Base-by-base conservation (phyloP, 2,888 invertebrate species). In the Caenorhabditis plicata region DNA sequence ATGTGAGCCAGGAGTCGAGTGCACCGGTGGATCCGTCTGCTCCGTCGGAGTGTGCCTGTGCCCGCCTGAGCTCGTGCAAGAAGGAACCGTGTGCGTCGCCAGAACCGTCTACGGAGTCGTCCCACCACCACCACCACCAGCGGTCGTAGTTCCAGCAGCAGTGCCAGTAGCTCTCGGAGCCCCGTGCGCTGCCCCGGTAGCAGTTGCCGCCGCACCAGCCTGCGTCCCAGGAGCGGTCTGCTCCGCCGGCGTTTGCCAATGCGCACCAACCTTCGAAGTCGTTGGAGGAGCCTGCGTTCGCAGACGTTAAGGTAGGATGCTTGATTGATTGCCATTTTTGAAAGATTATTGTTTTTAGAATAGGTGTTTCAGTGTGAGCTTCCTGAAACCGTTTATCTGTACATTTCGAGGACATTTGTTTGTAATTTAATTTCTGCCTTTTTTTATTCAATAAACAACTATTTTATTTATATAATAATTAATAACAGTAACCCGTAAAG, bases 11-110 rank as follows among this genome's bases (percentile, higher is more conserved):
- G 78, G 78, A 69, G 78, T 78, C 51, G 78, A 78, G 61, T 79
- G 79, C 66, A 79, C 79, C 44, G 79, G 79, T 41, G 79, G 79
- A 43, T 74, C 74, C 22, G 77, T 79, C 43, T 79, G 79, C 73
- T 77, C 77, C 39, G 72, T 74, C 54, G 79, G 78, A 51, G 74
- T 78, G 27, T 79, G 79, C 62, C 64, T 78, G 54, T 79, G 79
- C 66, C 77, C 79, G 41, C 78, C 78, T 50, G 78, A 78, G 60
- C 65, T 79, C 43, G 71, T 79, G 45, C 79, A 79, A 63, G 77
- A 78, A 49, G 79, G 79, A 38, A 77, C 78, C 44, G 78, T 78
- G 51, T 79, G 79, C 52, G 79, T 79, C 38, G 70, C 75, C 36
- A 64, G 78, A 31, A 78, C 75, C 56, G 69, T 77, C 64, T 77